phyloP scores from a whole-genome alignment of 1,140 invertebrate species.

The Rhynchophorus ferrugineus region DNA sequence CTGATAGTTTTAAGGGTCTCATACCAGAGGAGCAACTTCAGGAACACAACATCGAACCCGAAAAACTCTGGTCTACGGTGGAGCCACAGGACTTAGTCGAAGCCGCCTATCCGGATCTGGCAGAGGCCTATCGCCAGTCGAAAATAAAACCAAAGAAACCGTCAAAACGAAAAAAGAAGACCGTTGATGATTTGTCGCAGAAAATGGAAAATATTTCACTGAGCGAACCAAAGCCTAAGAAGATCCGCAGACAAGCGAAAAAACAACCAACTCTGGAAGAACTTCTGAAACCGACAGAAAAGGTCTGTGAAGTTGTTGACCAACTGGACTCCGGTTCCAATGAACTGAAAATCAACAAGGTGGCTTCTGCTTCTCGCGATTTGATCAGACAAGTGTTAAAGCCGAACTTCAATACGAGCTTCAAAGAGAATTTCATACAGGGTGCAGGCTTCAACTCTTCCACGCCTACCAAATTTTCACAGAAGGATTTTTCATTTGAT shows the following conservation, averaged over 20 bases:
- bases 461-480: constrained; percentile 24
- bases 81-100: constrained; percentile 58
- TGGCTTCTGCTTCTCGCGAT: too few relatives aligned
- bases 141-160: constrained; percentile 44
- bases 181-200: constrained; percentile 21
- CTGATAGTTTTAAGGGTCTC: constrained; percentile 48
- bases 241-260: not conserved
- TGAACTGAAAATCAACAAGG: too few relatives aligned
- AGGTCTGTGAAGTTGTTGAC: too few relatives aligned
- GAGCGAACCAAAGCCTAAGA: constrained; percentile 23
- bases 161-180: constrained; percentile 43
- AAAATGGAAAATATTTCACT: constrained; percentile 28
- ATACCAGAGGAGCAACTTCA: constrained; percentile 49
- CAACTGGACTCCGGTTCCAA: too few relatives aligned
- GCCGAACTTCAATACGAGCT: too few relatives aligned
- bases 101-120: constrained; percentile 58
- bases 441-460: constrained; percentile 6
- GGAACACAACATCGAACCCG: constrained; percentile 35
- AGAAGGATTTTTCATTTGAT: constrained; percentile 30
- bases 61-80: constrained; percentile 51
- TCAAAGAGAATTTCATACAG: too few relatives aligned
- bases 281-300: constrained; percentile 14
- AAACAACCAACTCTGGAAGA: constrained; percentile 3
- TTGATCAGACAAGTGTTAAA: too few relatives aligned
- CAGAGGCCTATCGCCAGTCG: constrained; percentile 51